Percentiles rank a stretch among this genome's conserved stretches.
These are phyloP conservation scores for Cinclus cinclus DNA, from an alignment of 2,113 vertebrate species.

Conservation along the genomic window DNA sequence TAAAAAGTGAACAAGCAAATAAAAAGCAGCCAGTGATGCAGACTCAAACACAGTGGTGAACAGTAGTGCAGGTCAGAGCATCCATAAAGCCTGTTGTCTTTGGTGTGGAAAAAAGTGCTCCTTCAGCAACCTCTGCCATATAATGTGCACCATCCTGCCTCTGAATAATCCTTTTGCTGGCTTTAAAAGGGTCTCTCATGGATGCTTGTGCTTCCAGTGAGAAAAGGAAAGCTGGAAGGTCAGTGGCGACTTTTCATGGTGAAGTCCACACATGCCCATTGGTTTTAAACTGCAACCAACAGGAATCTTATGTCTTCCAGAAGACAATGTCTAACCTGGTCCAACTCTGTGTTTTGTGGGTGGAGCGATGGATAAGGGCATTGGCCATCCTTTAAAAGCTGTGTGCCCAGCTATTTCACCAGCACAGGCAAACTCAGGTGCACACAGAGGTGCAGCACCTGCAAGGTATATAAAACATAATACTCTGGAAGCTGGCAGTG, in stretches of 20 bases:
- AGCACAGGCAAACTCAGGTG: neutral
- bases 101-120: neutral
- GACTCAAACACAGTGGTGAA: neutral
- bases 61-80: neutral
- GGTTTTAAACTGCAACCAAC: neutral
- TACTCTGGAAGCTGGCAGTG: neutral
- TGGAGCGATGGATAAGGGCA: neutral
- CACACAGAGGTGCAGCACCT: neutral
- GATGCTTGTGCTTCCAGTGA: neutral
- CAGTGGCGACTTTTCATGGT: neutral
- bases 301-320: neutral
- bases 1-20: constrained; percentile 11
- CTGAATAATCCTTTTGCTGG: neutral
- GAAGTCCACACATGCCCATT: neutral
- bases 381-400: neutral
- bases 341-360: neutral
- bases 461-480: neutral
- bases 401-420: neutral
- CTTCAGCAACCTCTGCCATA: neutral
- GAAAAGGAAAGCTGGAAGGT: neutral
- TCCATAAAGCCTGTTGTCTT: neutral
- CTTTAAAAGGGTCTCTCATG: neutral
- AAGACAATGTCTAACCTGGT: neutral
- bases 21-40: neutral
- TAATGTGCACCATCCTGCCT: neutral